Conservation (phyloP, 2,797 vertebrate genomes). For the Enteromius argenteus region DNA sequence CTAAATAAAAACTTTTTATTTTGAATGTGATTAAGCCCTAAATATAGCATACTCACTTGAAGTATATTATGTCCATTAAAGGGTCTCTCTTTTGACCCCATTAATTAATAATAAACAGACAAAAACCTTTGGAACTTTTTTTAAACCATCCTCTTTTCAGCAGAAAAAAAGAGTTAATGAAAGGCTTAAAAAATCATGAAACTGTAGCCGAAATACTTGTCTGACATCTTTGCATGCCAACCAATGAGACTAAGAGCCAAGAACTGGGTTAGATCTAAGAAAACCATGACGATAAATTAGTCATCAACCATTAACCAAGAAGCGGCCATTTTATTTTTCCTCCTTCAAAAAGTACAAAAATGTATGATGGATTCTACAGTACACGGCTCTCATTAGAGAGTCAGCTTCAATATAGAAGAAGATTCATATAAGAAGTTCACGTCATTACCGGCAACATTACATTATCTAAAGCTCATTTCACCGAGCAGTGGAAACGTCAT, state of each 20-base stretch:
- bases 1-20: no score
- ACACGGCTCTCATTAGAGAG: slow-evolving; percentile 10
- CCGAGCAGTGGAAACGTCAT: slow-evolving; percentile 48
- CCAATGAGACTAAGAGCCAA: slow-evolving; percentile 18
- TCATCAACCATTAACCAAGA: slow-evolving; percentile 77
- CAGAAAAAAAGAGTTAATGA: neutral
- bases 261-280: slow-evolving; percentile 70
- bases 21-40: no score
- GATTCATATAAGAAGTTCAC: slow-evolving; percentile 20
- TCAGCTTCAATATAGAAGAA: slow-evolving; percentile 12
- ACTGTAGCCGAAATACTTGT: slow-evolving; percentile 19
- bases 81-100: no score
- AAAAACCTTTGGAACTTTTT: no score
- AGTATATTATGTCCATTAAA: no score
- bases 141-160: no score
- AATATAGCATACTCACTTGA: no score
- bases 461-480: slow-evolving; percentile 47
- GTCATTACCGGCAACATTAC: slow-evolving; percentile 33
- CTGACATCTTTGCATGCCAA: slow-evolving; percentile 32
- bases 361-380: slow-evolving; percentile 5
- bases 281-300: slow-evolving; percentile 75
- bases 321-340: slow-evolving; percentile 46
- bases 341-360: slow-evolving; percentile 27
- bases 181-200: slow-evolving; percentile 5
- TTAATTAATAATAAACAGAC: no score